These are phyloP conservation scores for Pelecanus crispus DNA, from an alignment of 2,113 vertebrate genomes.

Conservation along the genomic window DNA sequence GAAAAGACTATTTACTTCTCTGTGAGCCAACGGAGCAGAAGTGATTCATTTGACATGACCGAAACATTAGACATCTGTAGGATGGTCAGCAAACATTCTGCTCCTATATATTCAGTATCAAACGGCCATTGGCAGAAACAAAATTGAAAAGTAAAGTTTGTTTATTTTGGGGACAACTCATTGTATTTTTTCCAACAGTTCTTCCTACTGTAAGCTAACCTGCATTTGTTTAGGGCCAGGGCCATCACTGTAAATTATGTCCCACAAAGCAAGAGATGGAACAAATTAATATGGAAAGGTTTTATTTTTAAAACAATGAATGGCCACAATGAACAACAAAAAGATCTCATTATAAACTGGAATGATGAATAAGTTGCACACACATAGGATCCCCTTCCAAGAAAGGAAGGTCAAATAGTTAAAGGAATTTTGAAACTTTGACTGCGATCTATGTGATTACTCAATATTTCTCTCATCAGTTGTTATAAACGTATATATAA, in stretches of 20 bases:
- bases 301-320: constrained; percentile 32
- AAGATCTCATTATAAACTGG: background rate
- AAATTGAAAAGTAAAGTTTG: constrained; percentile 5
- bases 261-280: background rate
- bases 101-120: background rate
- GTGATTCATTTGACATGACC: background rate
- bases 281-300: constrained; percentile 3
- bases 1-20: background rate
- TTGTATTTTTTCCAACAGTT: background rate
- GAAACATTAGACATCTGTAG: background rate
- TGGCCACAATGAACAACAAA: constrained; percentile 5
- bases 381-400: background rate
- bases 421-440: constrained; percentile 5
- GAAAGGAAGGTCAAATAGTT: constrained; percentile 22
- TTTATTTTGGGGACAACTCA: constrained; percentile 10
- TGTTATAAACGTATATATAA: constrained; percentile 18
- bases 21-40: background rate
- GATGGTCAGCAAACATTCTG: background rate
- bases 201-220: constrained; percentile 41
- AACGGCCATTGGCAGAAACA: background rate
- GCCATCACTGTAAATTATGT: constrained; percentile 25
- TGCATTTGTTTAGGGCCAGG: background rate
- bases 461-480: constrained; percentile 49
- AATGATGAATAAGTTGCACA: background rate
- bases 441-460: constrained; percentile 15